A percentile compares a stretch with the other conserved stretches of the same genome.
Conservation (phyloP, 2,888 invertebrate species). For the Iphiclides podalirius region DNA sequence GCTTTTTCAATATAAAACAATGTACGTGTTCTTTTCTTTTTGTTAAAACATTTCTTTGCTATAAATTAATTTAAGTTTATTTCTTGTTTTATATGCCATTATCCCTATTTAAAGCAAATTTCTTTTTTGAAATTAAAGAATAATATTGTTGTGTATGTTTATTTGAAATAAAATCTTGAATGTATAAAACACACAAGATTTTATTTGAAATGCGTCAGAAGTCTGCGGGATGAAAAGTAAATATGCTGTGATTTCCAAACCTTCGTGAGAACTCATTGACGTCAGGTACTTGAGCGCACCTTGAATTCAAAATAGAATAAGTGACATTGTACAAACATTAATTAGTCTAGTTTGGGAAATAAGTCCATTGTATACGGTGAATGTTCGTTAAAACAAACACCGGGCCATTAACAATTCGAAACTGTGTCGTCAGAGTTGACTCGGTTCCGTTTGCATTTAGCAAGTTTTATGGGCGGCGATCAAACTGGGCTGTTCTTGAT, state of each 20-base stretch:
- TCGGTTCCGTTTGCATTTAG: constrained; percentile 7
- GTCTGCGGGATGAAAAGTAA: no score
- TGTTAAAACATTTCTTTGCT: not conserved
- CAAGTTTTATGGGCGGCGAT: constrained; percentile 1
- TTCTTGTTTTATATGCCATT: no score
- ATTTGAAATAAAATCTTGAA: not conserved
- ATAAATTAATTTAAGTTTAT: no score
- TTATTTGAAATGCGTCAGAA: no score
- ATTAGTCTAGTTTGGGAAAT: not conserved
- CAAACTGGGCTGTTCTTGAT: constrained; percentile 2
- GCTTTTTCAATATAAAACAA: not conserved
- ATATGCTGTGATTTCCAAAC: not conserved
- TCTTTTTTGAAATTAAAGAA: not conserved
- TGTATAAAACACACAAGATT: no score
- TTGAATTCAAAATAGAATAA: not conserved
- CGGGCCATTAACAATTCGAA: not conserved
- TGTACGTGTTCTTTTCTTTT: not conserved
- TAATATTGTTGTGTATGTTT: not conserved
- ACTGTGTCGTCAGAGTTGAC: constrained; percentile 2
- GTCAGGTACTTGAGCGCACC: not conserved
- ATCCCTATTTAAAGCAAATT: not conserved
- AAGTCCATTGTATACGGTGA: not conserved
- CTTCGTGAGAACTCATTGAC: not conserved
- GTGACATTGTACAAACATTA: not conserved
- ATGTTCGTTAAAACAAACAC: constrained; percentile 6